Base-by-base conservation (phyloP, 2,888 invertebrate species). In the Trimorus sp. region DNA sequence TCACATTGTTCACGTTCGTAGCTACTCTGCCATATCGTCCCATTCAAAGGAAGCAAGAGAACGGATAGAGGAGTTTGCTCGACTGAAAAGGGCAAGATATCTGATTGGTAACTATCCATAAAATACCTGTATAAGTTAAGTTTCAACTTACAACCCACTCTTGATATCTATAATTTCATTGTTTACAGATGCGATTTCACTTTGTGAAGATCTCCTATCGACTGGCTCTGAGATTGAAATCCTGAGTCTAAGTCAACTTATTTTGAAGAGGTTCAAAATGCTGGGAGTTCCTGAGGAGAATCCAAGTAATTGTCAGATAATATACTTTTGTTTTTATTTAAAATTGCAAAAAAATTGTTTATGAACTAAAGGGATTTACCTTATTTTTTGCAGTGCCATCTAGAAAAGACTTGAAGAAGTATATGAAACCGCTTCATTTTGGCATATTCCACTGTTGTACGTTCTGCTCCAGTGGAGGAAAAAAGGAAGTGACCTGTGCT, bases 401-500 rank as follows among this genome's bases (percentile, higher is more conserved):
- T 37, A 71, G 66, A 11, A 75, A 71, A 12, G 51, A 14, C 11
- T 1, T 63, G 0, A 69, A 83, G 56, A 79, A 68, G 42, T 53
- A 75, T 69, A 37, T 58, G 15, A 87, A 77, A 51, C 68, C 86
- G 8, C 71, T 94, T 0, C 96, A 96, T 90, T 92, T 92, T 60
- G 97, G 96, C 0, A 94, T 94, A 85, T 96, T 93, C 92, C 96
- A 96, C 91, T 97, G 96, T 88, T 97, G 96, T 89, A 94, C 95
- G 37, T 96, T 96, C 91, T 97, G 96, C 88, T 96, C 97, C 0
- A 95, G 96, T 82, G 95, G 95, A 9, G 96, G 96, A 1, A 94
- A 93, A 83, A 94, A 95, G 84, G 94, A 94, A 85, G 94, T 94
- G 0, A 92, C 91, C 53, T 96, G 96, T 91, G 96, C 94, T 5